phyloP scores from a whole-genome alignment of 2,888 invertebrate species.

The Proisotoma minuta region DNA sequence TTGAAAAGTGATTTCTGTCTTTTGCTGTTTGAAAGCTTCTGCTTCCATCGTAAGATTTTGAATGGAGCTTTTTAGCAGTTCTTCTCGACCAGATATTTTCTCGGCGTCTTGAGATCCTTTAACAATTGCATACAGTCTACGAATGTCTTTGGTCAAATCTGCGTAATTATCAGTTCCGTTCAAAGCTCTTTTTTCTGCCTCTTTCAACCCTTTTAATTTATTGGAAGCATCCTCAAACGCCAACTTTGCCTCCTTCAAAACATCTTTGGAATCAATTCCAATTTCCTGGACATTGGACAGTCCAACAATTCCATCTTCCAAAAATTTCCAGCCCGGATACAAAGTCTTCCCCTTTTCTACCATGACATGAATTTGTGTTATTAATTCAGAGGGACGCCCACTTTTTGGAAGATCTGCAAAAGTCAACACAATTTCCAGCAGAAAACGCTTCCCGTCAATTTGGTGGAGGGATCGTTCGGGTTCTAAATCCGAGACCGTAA shows the following conservation, averaged over 20 bases:
- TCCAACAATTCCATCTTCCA: background rate
- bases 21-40: too few species aligned
- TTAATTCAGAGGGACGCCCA: background rate
- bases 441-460: constrained; percentile 19
- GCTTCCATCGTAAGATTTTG: too few species aligned
- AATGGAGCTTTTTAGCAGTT: too few species aligned
- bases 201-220: background rate
- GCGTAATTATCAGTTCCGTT: background rate
- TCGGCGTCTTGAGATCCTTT: too few species aligned
- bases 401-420: constrained; percentile 10
- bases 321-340: background rate
- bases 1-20: too few species aligned
- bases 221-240: background rate
- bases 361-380: constrained; percentile 29
- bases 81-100: too few species aligned
- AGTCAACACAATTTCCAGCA: constrained; percentile 27
- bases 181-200: background rate
- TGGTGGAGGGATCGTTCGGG: constrained; percentile 13
- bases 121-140: too few species aligned
- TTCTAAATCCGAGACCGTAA: background rate
- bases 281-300: background rate
- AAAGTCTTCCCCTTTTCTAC: constrained; percentile 9
- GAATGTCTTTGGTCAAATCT: background rate
- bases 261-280: background rate
- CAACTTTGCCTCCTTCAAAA: background rate